Conservation (phyloP, 2,797 vertebrate genomes). For the Fratercula arctica region DNA sequence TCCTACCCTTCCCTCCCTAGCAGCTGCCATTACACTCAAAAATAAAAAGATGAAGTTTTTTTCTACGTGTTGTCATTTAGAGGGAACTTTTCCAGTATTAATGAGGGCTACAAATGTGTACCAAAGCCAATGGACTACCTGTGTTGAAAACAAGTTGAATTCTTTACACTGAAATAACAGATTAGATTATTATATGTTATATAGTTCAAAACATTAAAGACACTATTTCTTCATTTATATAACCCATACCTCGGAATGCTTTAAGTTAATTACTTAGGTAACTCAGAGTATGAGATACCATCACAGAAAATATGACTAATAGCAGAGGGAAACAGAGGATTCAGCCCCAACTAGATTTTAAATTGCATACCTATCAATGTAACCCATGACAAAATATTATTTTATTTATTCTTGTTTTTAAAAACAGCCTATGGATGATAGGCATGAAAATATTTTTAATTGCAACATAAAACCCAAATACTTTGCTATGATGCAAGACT, state of each 20-base stretch:
- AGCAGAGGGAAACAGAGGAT: neutral
- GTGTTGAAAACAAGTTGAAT: neutral
- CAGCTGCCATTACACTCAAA: neutral
- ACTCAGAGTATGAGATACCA: neutral
- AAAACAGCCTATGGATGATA: neutral
- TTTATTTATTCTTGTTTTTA: neutral
- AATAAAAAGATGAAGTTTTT: neutral
- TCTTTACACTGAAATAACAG: neutral
- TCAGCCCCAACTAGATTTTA: neutral
- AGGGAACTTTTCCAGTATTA: neutral
- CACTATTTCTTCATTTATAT: neutral
- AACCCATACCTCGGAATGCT: neutral
- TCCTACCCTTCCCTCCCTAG: neutral
- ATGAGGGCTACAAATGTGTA: neutral
- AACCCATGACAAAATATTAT: neutral
- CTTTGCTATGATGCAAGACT: neutral
- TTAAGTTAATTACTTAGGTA: neutral
- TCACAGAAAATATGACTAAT: neutral
- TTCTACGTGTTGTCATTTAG: neutral
- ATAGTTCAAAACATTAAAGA: neutral
- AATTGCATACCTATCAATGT: neutral
- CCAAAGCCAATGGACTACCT: neutral
- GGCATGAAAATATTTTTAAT: neutral
- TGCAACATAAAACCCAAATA: neutral
- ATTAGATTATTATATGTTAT: neutral